phyloP scores from a whole-genome alignment of 2,888 invertebrate genomes.

The Koerneria pararmatus region DNA sequence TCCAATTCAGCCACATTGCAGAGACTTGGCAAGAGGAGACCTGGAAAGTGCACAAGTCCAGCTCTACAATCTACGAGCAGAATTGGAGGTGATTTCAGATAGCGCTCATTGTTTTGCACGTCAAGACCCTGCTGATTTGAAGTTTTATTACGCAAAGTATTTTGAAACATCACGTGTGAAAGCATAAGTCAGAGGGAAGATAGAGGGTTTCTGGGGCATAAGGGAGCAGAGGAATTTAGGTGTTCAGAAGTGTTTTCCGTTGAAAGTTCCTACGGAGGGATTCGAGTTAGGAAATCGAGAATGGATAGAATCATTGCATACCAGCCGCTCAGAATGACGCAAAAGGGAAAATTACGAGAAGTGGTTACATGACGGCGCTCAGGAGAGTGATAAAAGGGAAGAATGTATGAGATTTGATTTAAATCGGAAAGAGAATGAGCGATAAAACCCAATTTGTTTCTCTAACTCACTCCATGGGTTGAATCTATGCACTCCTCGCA shows the following conservation, averaged over 20 bases:
- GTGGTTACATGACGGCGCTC: too few relatives aligned
- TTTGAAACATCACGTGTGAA: conserved; percentile 13
- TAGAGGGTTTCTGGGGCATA: conserved; percentile 24
- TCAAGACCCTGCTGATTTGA: background rate
- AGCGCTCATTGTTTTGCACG: background rate
- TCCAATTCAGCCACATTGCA: conserved; percentile 10
- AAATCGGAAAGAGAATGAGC: too few relatives aligned
- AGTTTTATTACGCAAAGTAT: background rate
- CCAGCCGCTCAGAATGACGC: conserved; percentile 26
- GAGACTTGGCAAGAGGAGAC: conserved; percentile 68
- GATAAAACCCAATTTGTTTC: too few relatives aligned
- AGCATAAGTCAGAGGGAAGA: conserved; percentile 24
- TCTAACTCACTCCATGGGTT: too few relatives aligned
- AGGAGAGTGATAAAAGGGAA: too few relatives aligned
- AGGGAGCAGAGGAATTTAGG: background rate
- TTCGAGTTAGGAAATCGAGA: conserved; percentile 10
- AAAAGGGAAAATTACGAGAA: too few relatives aligned
- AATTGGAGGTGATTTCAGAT: too few relatives aligned
- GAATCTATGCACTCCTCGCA: too few relatives aligned
- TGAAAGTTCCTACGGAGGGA: conserved; percentile 7
- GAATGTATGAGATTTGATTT: too few relatives aligned
- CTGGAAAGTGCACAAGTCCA: conserved; percentile 64
- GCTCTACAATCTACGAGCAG: conserved; percentile 58
- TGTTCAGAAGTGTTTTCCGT: too few relatives aligned
- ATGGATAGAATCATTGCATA: conserved; percentile 28